phyloP scores from a whole-genome alignment of 2,113 vertebrate species.

The Rhagologus leucostigma region DNA sequence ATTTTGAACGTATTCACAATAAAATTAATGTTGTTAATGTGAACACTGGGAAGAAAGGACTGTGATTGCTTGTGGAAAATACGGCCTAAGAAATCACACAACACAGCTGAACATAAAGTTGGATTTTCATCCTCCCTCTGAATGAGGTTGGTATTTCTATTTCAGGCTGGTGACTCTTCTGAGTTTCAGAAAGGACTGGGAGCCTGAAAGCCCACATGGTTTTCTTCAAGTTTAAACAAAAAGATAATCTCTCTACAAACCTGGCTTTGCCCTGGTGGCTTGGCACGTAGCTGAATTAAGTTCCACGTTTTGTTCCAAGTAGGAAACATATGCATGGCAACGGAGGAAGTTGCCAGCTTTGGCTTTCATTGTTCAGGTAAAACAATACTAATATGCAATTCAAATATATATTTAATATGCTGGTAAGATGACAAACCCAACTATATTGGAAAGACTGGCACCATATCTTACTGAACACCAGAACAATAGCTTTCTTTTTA shows the following conservation, averaged over 20 bases:
- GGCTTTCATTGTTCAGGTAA: background rate
- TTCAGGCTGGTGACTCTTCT: background rate
- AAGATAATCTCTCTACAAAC: background rate
- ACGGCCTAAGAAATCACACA: background rate
- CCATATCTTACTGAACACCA: background rate
- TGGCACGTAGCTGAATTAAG: background rate
- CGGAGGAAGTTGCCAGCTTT: background rate
- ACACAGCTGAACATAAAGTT: background rate
- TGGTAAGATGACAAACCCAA: background rate
- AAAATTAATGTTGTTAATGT: background rate
- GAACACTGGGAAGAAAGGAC: background rate
- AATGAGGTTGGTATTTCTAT: background rate
- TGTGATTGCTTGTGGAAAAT: background rate
- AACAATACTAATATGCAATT: background rate
- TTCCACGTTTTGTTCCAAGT: background rate
- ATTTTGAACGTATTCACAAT: background rate
- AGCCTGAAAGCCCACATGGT: background rate
- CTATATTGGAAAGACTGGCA: background rate
- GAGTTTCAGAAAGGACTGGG: background rate
- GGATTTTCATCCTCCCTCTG: background rate
- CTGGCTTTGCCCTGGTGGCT: background rate
- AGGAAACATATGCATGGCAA: background rate
- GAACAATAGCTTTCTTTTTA: background rate
- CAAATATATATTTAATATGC: background rate
- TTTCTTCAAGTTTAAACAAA: background rate